These are phyloP conservation scores for Thunnus maccoyii DNA, from an alignment of 2,113 vertebrate genomes.

Conservation along the genomic window DNA sequence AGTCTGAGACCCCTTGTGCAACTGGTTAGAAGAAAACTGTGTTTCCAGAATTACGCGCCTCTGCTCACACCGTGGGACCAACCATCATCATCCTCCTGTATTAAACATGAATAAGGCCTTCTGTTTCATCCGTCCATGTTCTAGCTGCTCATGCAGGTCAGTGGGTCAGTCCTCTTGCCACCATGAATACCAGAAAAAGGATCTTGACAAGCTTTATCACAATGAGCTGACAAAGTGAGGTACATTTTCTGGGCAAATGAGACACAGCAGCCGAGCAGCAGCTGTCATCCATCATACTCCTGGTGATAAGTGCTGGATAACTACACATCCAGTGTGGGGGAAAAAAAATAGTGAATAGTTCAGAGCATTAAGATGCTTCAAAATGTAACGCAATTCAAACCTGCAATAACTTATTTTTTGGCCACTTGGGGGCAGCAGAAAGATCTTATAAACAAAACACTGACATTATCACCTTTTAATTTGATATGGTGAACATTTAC, in stretches of 20 bases:
- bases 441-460: no score
- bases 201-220: conserved; percentile 70
- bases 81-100: conserved; percentile 44
- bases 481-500: no score
- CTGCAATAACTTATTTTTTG: conserved; percentile 4
- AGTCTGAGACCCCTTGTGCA: conserved; percentile 50
- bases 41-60: conserved; percentile 20
- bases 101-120: conserved; percentile 56
- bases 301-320: conserved; percentile 58
- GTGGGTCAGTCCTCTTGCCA: conserved; percentile 36
- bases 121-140: conserved; percentile 38
- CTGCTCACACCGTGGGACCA: conserved; percentile 18
- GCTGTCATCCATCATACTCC: conserved; percentile 58
- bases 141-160: conserved; percentile 48
- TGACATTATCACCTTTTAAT: no score
- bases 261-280: conserved; percentile 55
- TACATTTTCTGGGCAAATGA: conserved; percentile 72
- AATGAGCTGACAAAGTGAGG: conserved; percentile 66
- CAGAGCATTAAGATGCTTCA: conserved; percentile 18
- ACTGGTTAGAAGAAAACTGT: conserved; percentile 49
- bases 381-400: conserved; percentile 31
- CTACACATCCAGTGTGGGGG: conserved; percentile 33
- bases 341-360: conserved; percentile 31
- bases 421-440: not conserved
- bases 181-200: conserved; percentile 34